phyloP scores from a whole-genome alignment of 2,888 invertebrate species.

The Lepidocyrtoides sp. region DNA sequence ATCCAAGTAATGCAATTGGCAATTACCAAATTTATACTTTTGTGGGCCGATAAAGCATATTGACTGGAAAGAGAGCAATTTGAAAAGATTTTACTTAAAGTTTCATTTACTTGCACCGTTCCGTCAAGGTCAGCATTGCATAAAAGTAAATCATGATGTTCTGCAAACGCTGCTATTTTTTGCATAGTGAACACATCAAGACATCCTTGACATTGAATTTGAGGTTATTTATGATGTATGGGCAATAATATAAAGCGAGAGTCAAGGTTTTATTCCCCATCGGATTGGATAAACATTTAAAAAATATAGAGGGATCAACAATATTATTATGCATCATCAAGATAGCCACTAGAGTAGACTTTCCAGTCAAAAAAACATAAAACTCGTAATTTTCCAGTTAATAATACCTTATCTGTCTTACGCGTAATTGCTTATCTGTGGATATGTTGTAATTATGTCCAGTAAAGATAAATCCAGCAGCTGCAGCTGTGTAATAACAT shows the following conservation, averaged over 20 bases:
- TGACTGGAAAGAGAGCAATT: background rate
- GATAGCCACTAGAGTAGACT: too few relatives aligned
- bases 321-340: too few relatives aligned
- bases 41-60: background rate
- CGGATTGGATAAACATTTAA: too few relatives aligned
- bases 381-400: too few relatives aligned
- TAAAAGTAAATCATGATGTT: background rate
- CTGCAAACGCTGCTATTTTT: background rate
- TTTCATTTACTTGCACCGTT: background rate
- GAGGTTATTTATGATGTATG: background rate
- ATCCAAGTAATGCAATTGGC: too few relatives aligned
- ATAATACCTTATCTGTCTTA: too few relatives aligned
- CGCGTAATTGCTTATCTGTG: too few relatives aligned
- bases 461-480: too few relatives aligned
- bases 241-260: background rate
- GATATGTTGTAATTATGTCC: too few relatives aligned
- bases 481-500: too few relatives aligned
- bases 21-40: background rate
- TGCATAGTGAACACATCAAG: background rate
- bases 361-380: too few relatives aligned
- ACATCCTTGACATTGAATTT: constrained; percentile 30
- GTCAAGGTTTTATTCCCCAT: background rate
- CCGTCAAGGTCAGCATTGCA: background rate
- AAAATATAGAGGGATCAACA: too few relatives aligned
- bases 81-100: background rate